phyloP scores from a whole-genome alignment of 2,797 vertebrate species.

The Crocodylus rhombifer region DNA sequence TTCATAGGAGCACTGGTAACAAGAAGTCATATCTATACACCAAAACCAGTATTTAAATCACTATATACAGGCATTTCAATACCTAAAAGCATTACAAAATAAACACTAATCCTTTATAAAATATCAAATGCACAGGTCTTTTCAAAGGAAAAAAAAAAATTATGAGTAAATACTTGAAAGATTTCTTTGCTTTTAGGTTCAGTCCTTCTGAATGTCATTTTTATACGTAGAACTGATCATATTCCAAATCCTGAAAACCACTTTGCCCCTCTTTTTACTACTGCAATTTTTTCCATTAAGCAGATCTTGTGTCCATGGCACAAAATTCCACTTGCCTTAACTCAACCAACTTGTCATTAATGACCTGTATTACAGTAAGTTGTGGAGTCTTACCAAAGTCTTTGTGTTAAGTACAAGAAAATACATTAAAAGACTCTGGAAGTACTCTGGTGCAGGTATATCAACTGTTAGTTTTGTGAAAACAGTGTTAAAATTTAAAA shows the following conservation, averaged over 20 bases:
- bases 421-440: neutral
- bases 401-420: neutral
- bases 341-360: neutral
- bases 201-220: neutral
- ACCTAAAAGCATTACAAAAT: neutral
- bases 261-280: neutral
- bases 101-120: neutral
- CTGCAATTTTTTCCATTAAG: neutral
- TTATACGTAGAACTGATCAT: neutral
- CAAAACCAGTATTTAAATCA: neutral
- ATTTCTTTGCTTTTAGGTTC: neutral
- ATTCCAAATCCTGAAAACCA: neutral
- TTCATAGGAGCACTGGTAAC: neutral
- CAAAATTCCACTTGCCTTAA: neutral
- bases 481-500: neutral
- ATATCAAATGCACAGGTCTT: neutral
- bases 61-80: neutral
- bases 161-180: neutral
- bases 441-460: rapidly evolving
- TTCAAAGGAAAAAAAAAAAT: neutral
- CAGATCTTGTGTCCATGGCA: neutral
- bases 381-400: neutral
- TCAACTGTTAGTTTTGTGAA: neutral
- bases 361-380: neutral
- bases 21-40: neutral